Evolutionary conservation across 2,888 invertebrate species (phyloP).

Genomic region (Clanis bilineata): DNA sequence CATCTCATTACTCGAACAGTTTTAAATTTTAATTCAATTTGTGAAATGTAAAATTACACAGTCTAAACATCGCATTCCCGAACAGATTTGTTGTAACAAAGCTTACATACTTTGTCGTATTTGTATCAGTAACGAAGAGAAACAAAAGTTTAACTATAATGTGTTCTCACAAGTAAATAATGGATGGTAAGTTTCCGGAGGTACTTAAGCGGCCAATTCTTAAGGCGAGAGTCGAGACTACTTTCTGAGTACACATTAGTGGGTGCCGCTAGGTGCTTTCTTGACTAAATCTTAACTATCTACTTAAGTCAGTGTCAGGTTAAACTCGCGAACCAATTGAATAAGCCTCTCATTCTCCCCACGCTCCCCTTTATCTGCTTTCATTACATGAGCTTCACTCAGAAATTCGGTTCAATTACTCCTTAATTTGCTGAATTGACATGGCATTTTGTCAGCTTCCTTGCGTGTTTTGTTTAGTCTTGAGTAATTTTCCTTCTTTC

Average conservation of each 20-base stretch:
- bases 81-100: conserved; percentile 15
- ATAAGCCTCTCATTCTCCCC: conserved; percentile 62
- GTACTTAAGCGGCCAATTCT: conserved; percentile 76
- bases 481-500: conserved; percentile 37
- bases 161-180: conserved; percentile 74
- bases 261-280: conserved; percentile 59
- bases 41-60: not conserved
- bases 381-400: conserved; percentile 74
- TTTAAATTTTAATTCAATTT: not conserved
- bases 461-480: conserved; percentile 50
- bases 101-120: conserved; percentile 39
- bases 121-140: conserved; percentile 55
- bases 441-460: conserved; percentile 73
- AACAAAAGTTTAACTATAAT: conserved; percentile 76
- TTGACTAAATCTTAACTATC: conserved; percentile 75
- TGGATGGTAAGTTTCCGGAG: conserved; percentile 73
- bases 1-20: conserved; percentile 23
- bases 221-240: conserved; percentile 63
- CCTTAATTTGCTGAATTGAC: conserved; percentile 72
- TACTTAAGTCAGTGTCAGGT: conserved; percentile 72
- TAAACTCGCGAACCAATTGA: conserved; percentile 66
- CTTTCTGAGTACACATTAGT: conserved; percentile 78
- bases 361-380: conserved; percentile 69
- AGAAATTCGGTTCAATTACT: conserved; percentile 75
- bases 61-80: not conserved